Percentiles rank a stretch among this genome's conserved stretches.
These are phyloP conservation scores for Meteorus sp. DNA, from an alignment of 1,140 invertebrate species.

Conservation along the genomic window DNA sequence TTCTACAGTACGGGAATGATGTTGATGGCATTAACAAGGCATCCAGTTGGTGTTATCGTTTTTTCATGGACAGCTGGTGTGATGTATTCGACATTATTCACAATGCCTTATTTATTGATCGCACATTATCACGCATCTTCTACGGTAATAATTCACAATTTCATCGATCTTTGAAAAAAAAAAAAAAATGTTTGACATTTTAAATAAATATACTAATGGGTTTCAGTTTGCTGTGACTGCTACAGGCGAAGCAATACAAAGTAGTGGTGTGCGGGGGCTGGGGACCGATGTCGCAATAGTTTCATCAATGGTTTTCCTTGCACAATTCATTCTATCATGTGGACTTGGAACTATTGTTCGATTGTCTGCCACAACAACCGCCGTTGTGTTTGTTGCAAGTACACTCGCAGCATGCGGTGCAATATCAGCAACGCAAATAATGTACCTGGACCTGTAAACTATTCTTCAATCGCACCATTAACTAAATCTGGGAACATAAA, in stretches of 20 bases:
- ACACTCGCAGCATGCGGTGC: constrained; percentile 82
- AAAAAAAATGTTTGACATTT: not conserved
- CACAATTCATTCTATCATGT: constrained; percentile 86
- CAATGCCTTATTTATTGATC: constrained; percentile 92
- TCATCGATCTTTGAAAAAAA: not conserved
- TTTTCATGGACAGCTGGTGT: constrained; percentile 91
- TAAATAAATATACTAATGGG: constrained; percentile 7
- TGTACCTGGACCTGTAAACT: constrained; percentile 83
- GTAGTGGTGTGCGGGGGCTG: constrained; percentile 72
- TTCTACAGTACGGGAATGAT: constrained; percentile 89
- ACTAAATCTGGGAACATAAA: too few relatives aligned
- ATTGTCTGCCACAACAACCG: constrained; percentile 79
- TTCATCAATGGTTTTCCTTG: constrained; percentile 93
- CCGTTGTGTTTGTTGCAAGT: constrained; percentile 81
- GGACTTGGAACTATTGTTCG: constrained; percentile 85
- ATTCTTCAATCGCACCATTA: not conserved
- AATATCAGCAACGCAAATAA: constrained; percentile 80
- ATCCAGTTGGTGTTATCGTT: constrained; percentile 79
- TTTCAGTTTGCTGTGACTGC: constrained; percentile 68
- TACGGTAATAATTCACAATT: constrained; percentile 65
- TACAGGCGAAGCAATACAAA: constrained; percentile 57
- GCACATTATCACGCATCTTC: constrained; percentile 90
- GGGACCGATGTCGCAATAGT: constrained; percentile 93
- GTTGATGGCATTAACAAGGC: constrained; percentile 78
- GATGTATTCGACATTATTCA: constrained; percentile 97